Evolutionary conservation across 1,140 invertebrate genomes (phyloP), one percentile per base, ranked within the genome.

Genomic region (Cotesia chilonis): DNA sequence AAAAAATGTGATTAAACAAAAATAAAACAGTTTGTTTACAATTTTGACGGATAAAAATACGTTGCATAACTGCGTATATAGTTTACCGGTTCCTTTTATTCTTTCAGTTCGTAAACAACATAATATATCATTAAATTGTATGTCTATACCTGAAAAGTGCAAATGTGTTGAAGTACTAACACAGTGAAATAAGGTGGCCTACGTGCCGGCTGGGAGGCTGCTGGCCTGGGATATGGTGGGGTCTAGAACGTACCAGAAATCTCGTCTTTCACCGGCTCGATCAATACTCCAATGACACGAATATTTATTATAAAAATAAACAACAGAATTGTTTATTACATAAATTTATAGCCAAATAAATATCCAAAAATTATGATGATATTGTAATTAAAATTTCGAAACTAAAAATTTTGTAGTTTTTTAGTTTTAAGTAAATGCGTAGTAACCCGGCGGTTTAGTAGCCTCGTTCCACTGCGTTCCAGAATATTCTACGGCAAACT

Each of bases 201-300:
- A 72, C 65, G 71, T 72, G 65, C 55, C 63, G 17, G 51, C 66
- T 67, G 71, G 65, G 64, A 37, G 55, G 52, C 10, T 65, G 38
- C 36, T 38, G 36, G 36, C 55, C 2, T 38, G 52, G 36, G 17
- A 51, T 59, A 65, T 83, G 80, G 82, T 80, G 83, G 82, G 82
- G 78, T 59, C n/a, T 14, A 77, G 83, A 85, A 83, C 80, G 80
- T 86, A 82, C 84, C 74, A 85, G 85, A 85, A 86, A 76, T 74
- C 78, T 77, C 81, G 78, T 81, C 64, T 60, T 17, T 10, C 67
- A 17, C 52, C 71, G 36, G 71, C 9, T 64, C 79, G 82, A 84
- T 84, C 84, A 84, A 85, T 85, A 85, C 78, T 77, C 2, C 6
- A 57, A 59, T 37, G 55, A 52, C 20, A 54, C 14, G 61, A 36